These are phyloP conservation scores for Epicauta chinensis DNA, from an alignment of 1,140 invertebrate genomes.

Conservation along the genomic window DNA sequence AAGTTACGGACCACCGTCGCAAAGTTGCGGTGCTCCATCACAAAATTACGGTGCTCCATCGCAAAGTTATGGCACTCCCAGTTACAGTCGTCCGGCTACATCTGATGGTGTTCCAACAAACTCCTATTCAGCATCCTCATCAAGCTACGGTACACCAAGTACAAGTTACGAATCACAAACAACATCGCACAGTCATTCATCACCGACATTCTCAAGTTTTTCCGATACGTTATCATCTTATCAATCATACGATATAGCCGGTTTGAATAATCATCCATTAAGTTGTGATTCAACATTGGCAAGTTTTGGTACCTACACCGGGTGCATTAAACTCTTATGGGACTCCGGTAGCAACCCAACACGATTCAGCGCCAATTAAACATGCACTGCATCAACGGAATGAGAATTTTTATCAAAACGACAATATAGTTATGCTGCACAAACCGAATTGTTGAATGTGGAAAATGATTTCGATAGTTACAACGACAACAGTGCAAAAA, in stretches of 20 bases:
- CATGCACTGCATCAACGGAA: too few species aligned
- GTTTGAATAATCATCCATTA: slow-evolving; percentile 10
- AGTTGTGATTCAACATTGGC: slow-evolving; percentile 12
- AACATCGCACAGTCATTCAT: slow-evolving; percentile 9
- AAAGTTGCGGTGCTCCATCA: too few species aligned
- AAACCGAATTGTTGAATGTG: too few species aligned
- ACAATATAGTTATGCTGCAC: too few species aligned
- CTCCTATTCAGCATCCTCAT: neutral
- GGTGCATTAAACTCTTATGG: slow-evolving; percentile 20
- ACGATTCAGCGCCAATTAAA: neutral
- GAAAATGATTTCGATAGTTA: too few species aligned
- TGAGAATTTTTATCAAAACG: too few species aligned
- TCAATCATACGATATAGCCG: slow-evolving; percentile 9
- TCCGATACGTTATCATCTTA: neutral
- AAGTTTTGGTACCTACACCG: slow-evolving; percentile 20
- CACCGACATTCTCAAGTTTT: slow-evolving; percentile 3
- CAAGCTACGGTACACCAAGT: too few species aligned
- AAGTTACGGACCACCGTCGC: too few species aligned
- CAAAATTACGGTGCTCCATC: neutral
- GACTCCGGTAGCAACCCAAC: slow-evolving; percentile 5
- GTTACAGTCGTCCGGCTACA: neutral
- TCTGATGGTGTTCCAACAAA: slow-evolving; percentile 11
- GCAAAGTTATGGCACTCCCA: slow-evolving; percentile 1
- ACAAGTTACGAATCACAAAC: slow-evolving; percentile 12
- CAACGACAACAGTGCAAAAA: too few species aligned